Evolutionary conservation across 2,888 invertebrate species (phyloP).

Genomic region (Halictus quadricinctus): DNA sequence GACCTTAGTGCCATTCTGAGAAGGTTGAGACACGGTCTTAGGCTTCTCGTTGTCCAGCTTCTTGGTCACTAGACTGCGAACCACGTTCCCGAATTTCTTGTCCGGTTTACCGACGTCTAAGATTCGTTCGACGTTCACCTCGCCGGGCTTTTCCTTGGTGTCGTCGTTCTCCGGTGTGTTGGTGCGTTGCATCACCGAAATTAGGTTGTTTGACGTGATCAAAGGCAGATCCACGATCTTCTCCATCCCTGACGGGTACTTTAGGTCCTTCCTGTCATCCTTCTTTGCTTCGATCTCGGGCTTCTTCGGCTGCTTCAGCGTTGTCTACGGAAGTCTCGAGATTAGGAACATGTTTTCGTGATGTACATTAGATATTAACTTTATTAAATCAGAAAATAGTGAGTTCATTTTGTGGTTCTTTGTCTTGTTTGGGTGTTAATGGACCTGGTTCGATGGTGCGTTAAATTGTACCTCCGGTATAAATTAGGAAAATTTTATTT

Average conservation of each 20-base stretch:
- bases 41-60: slow-evolving; percentile 76
- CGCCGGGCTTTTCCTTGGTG: slow-evolving; percentile 35
- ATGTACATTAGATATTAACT: background rate
- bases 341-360: background rate
- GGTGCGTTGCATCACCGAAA: slow-evolving; percentile 58
- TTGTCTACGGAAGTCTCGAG: slow-evolving; percentile 24
- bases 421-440: background rate
- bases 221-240: slow-evolving; percentile 80
- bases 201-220: slow-evolving; percentile 76
- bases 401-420: background rate
- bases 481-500: too few relatives aligned
- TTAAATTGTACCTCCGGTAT: too few relatives aligned
- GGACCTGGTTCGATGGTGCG: too few relatives aligned
- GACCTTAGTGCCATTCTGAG: slow-evolving; percentile 24
- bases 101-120: slow-evolving; percentile 50
- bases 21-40: slow-evolving; percentile 61
- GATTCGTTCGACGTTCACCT: slow-evolving; percentile 23
- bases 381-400: background rate
- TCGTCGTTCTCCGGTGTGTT: slow-evolving; percentile 41
- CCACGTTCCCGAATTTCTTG: slow-evolving; percentile 68
- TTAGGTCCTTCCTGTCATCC: slow-evolving; percentile 57
- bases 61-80: slow-evolving; percentile 73
- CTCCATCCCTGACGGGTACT: slow-evolving; percentile 63
- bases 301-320: slow-evolving; percentile 58
- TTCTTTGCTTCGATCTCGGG: slow-evolving; percentile 57